Conservation (phyloP, 2,797 vertebrate genomes). For the Cheracebus regulus region DNA sequence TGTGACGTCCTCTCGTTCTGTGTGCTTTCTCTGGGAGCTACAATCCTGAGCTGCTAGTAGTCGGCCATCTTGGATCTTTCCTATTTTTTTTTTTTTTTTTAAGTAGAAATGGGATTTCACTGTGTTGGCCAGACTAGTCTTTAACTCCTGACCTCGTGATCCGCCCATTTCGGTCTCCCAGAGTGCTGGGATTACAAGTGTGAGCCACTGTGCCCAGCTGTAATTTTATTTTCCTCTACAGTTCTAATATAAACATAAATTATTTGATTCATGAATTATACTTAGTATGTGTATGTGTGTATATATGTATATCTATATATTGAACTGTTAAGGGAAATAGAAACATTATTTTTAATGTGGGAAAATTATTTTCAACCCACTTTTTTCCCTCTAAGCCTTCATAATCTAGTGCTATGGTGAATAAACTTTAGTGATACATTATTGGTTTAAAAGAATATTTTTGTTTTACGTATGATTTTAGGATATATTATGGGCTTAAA, state of each 20-base stretch:
- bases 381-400: not conserved
- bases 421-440: not conserved
- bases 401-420: not conserved
- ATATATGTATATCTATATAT: not conserved
- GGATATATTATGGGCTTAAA: not conserved
- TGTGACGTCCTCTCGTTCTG: too few species aligned
- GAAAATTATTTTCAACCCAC: not conserved
- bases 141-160: too few species aligned
- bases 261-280: not conserved
- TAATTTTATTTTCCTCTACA: not conserved
- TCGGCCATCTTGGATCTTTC: too few species aligned
- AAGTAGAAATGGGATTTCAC: too few species aligned
- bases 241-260: not conserved
- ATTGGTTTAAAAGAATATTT: slow-evolving; percentile 8
- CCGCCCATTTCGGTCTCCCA: too few species aligned
- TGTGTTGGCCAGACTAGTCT: too few species aligned
- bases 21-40: too few species aligned
- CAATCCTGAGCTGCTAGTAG: too few species aligned
- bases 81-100: too few species aligned
- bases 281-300: not conserved
- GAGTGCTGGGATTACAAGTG: too few species aligned
- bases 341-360: not conserved
- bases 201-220: too few species aligned
- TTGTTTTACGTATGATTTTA: not conserved
- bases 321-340: not conserved